phyloP scores from a whole-genome alignment of 2,888 invertebrate genomes.

The Unio pictorum region DNA sequence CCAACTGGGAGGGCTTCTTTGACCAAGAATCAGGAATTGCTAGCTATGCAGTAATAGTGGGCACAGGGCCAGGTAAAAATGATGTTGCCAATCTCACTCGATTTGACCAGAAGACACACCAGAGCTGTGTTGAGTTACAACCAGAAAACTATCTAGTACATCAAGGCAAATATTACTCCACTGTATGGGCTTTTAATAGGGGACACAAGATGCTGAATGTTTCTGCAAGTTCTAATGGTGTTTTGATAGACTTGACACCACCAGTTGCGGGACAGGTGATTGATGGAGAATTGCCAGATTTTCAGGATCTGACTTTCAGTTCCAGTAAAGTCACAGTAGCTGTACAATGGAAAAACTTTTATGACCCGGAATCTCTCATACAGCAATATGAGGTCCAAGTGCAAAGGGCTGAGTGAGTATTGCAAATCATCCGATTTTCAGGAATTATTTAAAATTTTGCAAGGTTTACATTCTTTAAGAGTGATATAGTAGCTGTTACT shows the following conservation, averaged over 20 bases:
- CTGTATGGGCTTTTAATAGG: conserved; percentile 35
- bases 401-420: conserved; percentile 24
- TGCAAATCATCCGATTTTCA: too few species aligned
- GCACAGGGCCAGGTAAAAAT: conserved; percentile 6
- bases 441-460: too few species aligned
- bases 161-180: conserved; percentile 21
- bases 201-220: conserved; percentile 38
- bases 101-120: conserved; percentile 10
- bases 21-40: conserved; percentile 46
- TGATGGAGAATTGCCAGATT: conserved; percentile 34
- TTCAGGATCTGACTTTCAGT: conserved; percentile 41
- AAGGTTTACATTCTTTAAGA: too few species aligned
- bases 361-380: conserved; percentile 52
- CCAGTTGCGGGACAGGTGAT: conserved; percentile 42
- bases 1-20: conserved; percentile 44
- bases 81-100: conserved; percentile 15
- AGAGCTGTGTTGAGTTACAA: conserved; percentile 23
- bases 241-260: conserved; percentile 44
- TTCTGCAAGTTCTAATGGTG: conserved; percentile 34
- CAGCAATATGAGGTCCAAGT: conserved; percentile 38
- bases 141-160: conserved; percentile 19
- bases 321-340: conserved; percentile 41
- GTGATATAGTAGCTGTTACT: too few species aligned
- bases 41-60: conserved; percentile 25
- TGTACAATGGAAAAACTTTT: conserved; percentile 47